Conservation (phyloP, 2,888 invertebrate species). For the Eristalis arbustorum region DNA sequence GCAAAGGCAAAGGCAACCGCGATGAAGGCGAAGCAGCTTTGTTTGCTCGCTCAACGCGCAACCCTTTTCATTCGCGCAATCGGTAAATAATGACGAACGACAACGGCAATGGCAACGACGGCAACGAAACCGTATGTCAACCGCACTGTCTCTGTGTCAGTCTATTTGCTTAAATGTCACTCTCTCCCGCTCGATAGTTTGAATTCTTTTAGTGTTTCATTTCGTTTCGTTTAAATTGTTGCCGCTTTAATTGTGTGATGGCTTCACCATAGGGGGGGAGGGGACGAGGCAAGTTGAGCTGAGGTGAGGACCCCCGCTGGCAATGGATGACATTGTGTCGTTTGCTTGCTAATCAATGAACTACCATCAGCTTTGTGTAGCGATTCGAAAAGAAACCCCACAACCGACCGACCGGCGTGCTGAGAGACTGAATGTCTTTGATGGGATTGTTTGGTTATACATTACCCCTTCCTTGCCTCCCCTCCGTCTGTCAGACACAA, state of each 20-base stretch:
- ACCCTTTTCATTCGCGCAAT: constrained; percentile 44
- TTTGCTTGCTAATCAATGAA: constrained; percentile 34
- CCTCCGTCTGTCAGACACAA: neutral
- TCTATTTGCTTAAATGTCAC: constrained; percentile 48
- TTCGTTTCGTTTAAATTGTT: constrained; percentile 18
- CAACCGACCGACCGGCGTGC: neutral
- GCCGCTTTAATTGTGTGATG: constrained; percentile 18
- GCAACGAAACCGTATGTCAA: constrained; percentile 45
- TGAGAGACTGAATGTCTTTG: constrained; percentile 23
- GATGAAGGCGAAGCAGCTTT: neutral
- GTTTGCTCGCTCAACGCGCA: constrained; percentile 42
- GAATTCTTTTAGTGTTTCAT: constrained; percentile 21
- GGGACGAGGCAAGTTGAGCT: neutral
- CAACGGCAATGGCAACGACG: neutral
- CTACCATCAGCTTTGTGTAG: constrained; percentile 48
- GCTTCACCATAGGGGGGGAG: neutral
- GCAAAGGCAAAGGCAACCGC: neutral
- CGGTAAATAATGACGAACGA: constrained; percentile 45
- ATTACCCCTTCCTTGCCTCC: neutral
- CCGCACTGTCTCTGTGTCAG: constrained; percentile 34
- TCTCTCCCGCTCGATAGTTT: constrained; percentile 18
- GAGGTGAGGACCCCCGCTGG: neutral
- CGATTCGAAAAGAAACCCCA: constrained; percentile 41
- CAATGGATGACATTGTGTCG: constrained; percentile 33
- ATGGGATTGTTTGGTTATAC: neutral